Percentiles rank a stretch among this genome's conserved stretches.
These are phyloP conservation scores for Cerceris ruficornis DNA, from an alignment of 2,888 invertebrate genomes.

Conservation along the genomic window DNA sequence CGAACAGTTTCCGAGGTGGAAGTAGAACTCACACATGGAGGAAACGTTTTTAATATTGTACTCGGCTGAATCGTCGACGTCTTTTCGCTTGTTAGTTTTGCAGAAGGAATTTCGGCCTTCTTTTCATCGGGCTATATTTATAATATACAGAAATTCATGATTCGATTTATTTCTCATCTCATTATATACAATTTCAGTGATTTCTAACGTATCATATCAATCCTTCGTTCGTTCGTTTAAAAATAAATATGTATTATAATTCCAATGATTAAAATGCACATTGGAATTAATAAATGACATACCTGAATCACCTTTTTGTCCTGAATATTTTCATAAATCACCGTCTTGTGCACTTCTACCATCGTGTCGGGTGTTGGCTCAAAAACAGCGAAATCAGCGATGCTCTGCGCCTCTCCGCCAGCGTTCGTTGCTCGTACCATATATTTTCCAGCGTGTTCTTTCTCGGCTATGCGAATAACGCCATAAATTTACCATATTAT, in stretches of 20 bases:
- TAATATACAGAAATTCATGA: constrained; percentile 43
- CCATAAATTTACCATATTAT: constrained; percentile 1
- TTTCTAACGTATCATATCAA: background rate
- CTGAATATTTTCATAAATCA: constrained; percentile 84
- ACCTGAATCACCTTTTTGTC: constrained; percentile 78
- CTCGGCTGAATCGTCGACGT: constrained; percentile 75
- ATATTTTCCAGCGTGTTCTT: constrained; percentile 89
- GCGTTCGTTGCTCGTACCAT: constrained; percentile 89
- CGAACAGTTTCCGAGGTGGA: constrained; percentile 69
- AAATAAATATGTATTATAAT: background rate
- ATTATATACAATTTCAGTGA: background rate
- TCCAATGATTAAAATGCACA: background rate
- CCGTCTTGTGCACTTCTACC: constrained; percentile 87
- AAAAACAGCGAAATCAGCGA: constrained; percentile 89
- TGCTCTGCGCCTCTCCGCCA: constrained; percentile 92
- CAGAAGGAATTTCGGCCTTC: constrained; percentile 75
- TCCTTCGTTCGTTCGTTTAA: too few species aligned
- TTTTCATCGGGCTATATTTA: constrained; percentile 73
- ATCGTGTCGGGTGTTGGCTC: constrained; percentile 87
- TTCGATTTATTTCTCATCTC: background rate
- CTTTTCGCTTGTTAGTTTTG: constrained; percentile 74
- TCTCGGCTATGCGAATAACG: constrained; percentile 82
- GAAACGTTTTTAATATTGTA: constrained; percentile 71
- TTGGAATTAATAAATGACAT: constrained; percentile 40
- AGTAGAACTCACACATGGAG: constrained; percentile 56